phyloP scores from a whole-genome alignment of 2,797 vertebrate species.

The Choloepus didactylus region DNA sequence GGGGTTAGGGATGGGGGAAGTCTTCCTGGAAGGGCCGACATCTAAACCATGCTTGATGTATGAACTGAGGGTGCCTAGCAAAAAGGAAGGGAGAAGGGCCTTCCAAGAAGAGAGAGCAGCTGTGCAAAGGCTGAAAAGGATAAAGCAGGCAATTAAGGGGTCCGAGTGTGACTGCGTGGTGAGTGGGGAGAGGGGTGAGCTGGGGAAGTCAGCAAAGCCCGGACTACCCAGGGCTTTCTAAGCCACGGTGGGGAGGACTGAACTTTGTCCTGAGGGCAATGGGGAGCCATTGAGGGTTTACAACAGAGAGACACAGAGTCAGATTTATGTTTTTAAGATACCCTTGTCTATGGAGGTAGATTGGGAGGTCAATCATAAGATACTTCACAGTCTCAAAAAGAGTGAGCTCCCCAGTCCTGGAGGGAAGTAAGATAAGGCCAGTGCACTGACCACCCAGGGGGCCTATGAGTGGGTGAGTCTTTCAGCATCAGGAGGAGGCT shows the following conservation, averaged over 20 bases:
- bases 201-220: neutral
- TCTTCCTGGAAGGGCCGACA: neutral
- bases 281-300: neutral
- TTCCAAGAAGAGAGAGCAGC: constrained; percentile 21
- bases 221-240: neutral
- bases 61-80: neutral
- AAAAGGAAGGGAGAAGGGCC: neutral
- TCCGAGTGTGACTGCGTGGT: neutral
- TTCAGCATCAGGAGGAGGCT: neutral
- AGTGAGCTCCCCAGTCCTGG: neutral
- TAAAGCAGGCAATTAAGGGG: neutral
- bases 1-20: neutral
- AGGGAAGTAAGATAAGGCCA: neutral
- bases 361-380: neutral
- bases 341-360: neutral
- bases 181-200: neutral
- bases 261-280: neutral
- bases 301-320: neutral
- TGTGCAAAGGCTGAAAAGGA: constrained; percentile 54
- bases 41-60: neutral
- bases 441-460: fast-evolving
- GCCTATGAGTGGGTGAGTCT: fast-evolving
- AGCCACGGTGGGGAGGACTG: neutral
- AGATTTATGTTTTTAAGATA: neutral
- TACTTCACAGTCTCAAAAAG: neutral